phyloP scores from a whole-genome alignment of 2,113 vertebrate genomes.

The Sinocyclocheilus anshuiensis region DNA sequence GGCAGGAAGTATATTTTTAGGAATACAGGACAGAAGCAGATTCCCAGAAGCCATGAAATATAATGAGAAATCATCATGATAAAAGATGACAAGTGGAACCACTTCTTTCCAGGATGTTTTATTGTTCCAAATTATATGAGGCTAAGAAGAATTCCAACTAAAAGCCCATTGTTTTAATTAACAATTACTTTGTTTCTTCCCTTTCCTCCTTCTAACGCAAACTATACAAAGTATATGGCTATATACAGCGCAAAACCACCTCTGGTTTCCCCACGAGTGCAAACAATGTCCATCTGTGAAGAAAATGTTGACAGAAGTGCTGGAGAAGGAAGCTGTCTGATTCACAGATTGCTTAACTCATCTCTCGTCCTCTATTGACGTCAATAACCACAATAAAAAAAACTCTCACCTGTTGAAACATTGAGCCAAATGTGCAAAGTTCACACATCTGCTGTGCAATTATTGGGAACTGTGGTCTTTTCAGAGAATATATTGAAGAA shows the following conservation, averaged over 20 bases:
- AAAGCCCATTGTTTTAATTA: not conserved
- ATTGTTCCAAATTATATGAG: not conserved
- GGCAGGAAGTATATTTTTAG: not conserved
- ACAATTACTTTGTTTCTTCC: not conserved
- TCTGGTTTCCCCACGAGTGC: not conserved
- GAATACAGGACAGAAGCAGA: not conserved
- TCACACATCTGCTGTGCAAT: slow-evolving; percentile 39
- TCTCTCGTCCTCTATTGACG: slow-evolving; percentile 38
- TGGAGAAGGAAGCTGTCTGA: slow-evolving; percentile 51
- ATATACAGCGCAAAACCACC: not conserved
- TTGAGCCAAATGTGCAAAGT: slow-evolving; percentile 19
- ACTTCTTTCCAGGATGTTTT: not conserved
- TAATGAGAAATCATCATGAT: not conserved
- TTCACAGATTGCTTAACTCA: slow-evolving; percentile 49
- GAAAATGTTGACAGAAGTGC: not conserved
- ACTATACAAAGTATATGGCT: not conserved
- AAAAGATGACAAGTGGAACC: not conserved
- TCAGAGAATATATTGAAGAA: slow-evolving; percentile 5
- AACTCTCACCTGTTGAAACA: slow-evolving; percentile 45
- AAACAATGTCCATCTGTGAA: not conserved
- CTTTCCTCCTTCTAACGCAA: not conserved
- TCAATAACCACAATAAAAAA: slow-evolving; percentile 40
- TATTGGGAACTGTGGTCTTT: slow-evolving; percentile 16
- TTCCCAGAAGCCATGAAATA: slow-evolving; percentile 46
- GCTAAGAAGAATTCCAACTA: not conserved